Conservation (phyloP, 2,888 invertebrate genomes). For the Melieria omissa region DNA sequence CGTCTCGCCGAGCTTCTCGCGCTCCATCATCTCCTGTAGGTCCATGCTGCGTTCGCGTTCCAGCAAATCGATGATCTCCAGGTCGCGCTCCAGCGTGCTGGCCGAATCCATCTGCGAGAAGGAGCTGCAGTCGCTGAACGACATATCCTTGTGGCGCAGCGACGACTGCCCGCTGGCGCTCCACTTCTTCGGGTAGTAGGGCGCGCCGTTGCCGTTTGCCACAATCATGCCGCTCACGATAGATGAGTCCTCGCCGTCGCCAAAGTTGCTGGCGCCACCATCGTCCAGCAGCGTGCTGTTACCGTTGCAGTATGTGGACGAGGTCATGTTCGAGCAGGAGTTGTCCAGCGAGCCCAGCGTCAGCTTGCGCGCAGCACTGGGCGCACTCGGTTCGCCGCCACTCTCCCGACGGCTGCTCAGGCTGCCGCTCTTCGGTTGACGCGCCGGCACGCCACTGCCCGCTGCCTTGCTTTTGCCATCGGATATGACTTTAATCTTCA, state of each 20-base stretch:
- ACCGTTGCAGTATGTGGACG: slow-evolving; percentile 62
- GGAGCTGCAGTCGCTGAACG: slow-evolving; percentile 62
- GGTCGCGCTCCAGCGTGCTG: slow-evolving; percentile 64
- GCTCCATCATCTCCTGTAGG: slow-evolving; percentile 64
- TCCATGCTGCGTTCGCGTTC: slow-evolving; percentile 67
- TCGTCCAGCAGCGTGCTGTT: slow-evolving; percentile 54
- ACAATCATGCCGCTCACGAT: slow-evolving; percentile 65
- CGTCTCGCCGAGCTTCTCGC: slow-evolving; percentile 59
- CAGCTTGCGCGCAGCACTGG: slow-evolving; percentile 44
- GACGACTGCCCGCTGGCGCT: slow-evolving; percentile 43
- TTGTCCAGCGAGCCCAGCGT: slow-evolving; percentile 57
- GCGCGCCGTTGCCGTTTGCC: slow-evolving; percentile 43
- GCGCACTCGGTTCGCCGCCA: background rate
- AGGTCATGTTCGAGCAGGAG: slow-evolving; percentile 64
- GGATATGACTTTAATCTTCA: slow-evolving; percentile 63
- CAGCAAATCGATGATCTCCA: slow-evolving; percentile 65
- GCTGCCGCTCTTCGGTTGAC: slow-evolving; percentile 18
- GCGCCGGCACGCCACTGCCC: background rate
- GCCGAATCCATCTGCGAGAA: slow-evolving; percentile 57
- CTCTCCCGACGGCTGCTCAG: slow-evolving; percentile 11
- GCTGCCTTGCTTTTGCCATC: slow-evolving; percentile 51
- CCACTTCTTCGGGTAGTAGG: slow-evolving; percentile 50
- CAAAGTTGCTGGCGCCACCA: slow-evolving; percentile 61
- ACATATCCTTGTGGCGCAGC: slow-evolving; percentile 58
- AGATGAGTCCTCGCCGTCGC: slow-evolving; percentile 64